Evolutionary conservation across 2,888 invertebrate genomes (phyloP), one percentile per base, ranked within the genome.

Genomic region (Zygaena filipendulae): DNA sequence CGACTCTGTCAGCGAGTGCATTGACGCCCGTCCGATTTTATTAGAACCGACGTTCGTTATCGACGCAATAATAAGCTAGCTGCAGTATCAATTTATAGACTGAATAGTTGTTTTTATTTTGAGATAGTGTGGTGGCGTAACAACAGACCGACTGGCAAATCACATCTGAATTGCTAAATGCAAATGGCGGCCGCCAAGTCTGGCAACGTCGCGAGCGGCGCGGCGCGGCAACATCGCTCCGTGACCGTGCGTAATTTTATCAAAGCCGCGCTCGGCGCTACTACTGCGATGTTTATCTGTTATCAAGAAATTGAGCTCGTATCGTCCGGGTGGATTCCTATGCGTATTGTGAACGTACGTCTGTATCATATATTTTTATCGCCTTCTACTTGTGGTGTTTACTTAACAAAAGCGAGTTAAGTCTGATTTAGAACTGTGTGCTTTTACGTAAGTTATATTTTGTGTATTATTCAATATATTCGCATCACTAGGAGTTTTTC

Each of bases 121-220:
- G 68, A 62, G 61, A 58, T 50, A 56, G 58, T 59, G 59, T 66
- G 63, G 58, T 61, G 63, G 58, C 62, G 64, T 63, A 67, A 53
- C 52, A 47, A 46, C 48, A 32, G 45, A 56, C 56, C 45, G 48
- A 50, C 51, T 53, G 42, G 49, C 43, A 7, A 16, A 16, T 48
- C 55, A 55, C 59, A 64, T 61, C 55, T 57, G 55, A 67, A 66
- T 67, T 70, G 70, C 69, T 71, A 72, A 72, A 71, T 69, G 68
- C 66, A 52, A 49, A 41, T 31, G 35, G 33, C 59, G 51, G 52
- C 42, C 31, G 42, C 38, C 42, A 21, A 42, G 45, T 26, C 37
- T 45, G 58, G 59, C 62, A 64, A 59, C 64, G 49, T 42, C 48
- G 35, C 31, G 27, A 64, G 49, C 42, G 48, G 35, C 31, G 27